Evolutionary conservation across 1,140 invertebrate genomes (phyloP), one percentile per base, ranked within the genome.

Genomic region (Brachionus paranguensis): DNA sequence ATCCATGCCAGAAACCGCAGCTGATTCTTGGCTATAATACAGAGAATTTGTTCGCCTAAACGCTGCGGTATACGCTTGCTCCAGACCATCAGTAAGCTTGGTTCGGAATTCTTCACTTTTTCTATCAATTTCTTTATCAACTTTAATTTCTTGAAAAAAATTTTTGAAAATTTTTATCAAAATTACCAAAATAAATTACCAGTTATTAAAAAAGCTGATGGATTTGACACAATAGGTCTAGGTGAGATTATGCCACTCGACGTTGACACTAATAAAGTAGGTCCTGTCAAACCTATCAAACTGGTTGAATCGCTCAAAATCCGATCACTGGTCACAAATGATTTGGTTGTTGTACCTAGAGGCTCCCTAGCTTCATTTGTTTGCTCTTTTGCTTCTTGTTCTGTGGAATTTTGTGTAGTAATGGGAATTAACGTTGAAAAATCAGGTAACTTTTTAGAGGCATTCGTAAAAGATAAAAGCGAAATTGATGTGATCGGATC

Each of bases 181-280:
- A 47, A 0, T 14, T 14, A n/a, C 3, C 4, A 37, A 20, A 17
- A 5, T 24, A 27, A 33, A 14, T 79, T 81, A 81, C 78, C 37
- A 29, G 78, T 81, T 10, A 81, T 81, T 29, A 81, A 7, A 47
- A n/a, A 81, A 45, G 43, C 27, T 3, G 8, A 24, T 7, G 78
- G 53, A 12, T 81, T 53, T 7, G 17, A 45, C 29, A 81, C 3
- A 10, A 64, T 27, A 60, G 78, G 78, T 11, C 53, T 76, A 27
- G 72, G 72, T 29, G 72, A 76, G 11, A 76, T 76, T 20, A 76
- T 76, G 7, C 72, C 20, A 50, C 24, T 76, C 4, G 72, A 76
- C 6, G 72, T 76, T 29, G 72, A 76, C 47, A 76, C 72, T 53
- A 50, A 33, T 8, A 76, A 27, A 27, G 72, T 76, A 14, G 43